Conservation (phyloP, 2,888 invertebrate genomes). For the Linyphia triangularis region DNA sequence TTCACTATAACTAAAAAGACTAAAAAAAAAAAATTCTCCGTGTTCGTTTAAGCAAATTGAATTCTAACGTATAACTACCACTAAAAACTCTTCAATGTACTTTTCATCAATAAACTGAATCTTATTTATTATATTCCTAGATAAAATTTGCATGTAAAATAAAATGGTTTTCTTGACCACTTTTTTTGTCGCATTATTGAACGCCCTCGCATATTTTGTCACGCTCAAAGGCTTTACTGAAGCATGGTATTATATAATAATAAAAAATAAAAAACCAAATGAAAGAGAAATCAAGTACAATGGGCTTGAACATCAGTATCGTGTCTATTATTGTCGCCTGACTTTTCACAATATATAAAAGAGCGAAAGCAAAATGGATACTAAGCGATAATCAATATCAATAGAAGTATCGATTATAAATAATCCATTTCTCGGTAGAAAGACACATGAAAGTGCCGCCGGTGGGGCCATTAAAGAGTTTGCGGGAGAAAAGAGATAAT, state of each 20-base stretch:
- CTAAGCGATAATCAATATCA: conserved; percentile 71
- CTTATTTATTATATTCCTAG: neutral
- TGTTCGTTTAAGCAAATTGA: too few relatives aligned
- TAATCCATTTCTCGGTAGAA: conserved; percentile 51
- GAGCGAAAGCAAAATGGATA: conserved; percentile 45
- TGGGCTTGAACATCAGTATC: conserved; percentile 34
- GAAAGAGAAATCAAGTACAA: conserved; percentile 40
- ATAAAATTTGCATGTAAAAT: neutral
- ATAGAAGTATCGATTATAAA: conserved; percentile 69
- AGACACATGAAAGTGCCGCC: conserved; percentile 9
- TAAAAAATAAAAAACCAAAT: neutral
- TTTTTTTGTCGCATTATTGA: too few relatives aligned
- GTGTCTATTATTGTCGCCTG: conserved; percentile 57
- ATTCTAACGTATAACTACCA: too few relatives aligned
- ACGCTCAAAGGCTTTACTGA: neutral
- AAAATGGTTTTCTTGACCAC: too few relatives aligned
- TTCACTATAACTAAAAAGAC: too few relatives aligned
- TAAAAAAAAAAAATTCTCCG: too few relatives aligned
- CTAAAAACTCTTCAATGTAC: neutral
- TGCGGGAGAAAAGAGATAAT: conserved; percentile 44
- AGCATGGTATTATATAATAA: neutral
- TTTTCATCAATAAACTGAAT: neutral
- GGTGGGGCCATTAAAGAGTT: conserved; percentile 44
- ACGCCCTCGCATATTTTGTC: neutral
- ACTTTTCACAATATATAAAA: conserved; percentile 40